phyloP scores from a whole-genome alignment of 2,888 invertebrate species.

The Plemyria rubiginata region DNA sequence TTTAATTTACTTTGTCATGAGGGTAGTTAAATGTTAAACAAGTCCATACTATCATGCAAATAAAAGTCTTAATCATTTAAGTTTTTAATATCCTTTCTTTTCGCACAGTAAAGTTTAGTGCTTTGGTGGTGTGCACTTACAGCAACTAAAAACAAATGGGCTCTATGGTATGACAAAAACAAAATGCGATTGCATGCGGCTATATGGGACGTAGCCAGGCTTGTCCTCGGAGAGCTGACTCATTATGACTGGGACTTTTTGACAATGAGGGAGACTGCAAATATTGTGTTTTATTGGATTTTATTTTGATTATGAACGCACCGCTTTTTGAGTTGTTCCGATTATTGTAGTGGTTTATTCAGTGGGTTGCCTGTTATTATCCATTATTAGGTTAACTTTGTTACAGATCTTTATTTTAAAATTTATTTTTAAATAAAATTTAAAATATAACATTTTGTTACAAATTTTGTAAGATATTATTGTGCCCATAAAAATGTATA shows the following conservation, averaged over 20 bases:
- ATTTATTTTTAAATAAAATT: not conserved
- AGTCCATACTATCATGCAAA: no score
- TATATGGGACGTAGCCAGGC: not conserved
- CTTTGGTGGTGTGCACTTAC: no score
- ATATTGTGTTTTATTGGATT: constrained; percentile 31
- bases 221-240: constrained; percentile 28
- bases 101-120: no score
- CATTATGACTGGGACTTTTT: constrained; percentile 33
- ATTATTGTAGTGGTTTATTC: constrained; percentile 19
- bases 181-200: not conserved
- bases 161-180: not conserved
- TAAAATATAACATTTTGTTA: no score
- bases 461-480: no score
- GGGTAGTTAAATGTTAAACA: no score
- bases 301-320: constrained; percentile 22
- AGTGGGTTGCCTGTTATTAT: not conserved
- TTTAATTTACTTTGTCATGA: no score
- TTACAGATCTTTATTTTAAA: not conserved
- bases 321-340: constrained; percentile 20
- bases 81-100: no score
- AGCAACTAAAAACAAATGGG: no score
- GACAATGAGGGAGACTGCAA: constrained; percentile 27
- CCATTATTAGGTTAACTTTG: not conserved
- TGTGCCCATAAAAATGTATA: not conserved
- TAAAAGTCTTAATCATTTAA: no score